Base-by-base conservation (phyloP, 2,888 invertebrate genomes). In the Pseudanteris insignis region DNA sequence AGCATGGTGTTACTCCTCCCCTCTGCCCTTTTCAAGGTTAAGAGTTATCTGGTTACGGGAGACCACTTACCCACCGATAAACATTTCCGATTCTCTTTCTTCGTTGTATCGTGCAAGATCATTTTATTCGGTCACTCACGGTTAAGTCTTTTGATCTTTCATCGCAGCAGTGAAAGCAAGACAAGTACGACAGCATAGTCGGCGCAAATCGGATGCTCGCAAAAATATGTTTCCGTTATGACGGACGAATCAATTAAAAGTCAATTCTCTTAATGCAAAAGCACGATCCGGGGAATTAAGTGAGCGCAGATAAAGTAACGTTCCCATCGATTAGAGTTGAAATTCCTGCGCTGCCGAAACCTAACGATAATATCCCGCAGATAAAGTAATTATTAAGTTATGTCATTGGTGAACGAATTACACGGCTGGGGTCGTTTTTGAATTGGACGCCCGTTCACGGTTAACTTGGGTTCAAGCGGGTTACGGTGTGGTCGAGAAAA, bases 181-280 rank as follows among this genome's bases (percentile, higher is more conserved):
- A n/a, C n/a, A n/a, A n/a, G n/a, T n/a, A n/a, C n/a, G n/a, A n/a
- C n/a, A n/a, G n/a, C n/a, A n/a, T n/a, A n/a, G n/a, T n/a, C n/a
- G n/a, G n/a, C n/a, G n/a, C n/a, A n/a, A n/a, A n/a, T n/a, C n/a
- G n/a, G n/a, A n/a, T n/a, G n/a, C n/a, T n/a, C n/a, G n/a, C n/a
- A n/a, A 44, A 46, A 46, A 38, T 38, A 33, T 50, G 32, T 18
- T 40, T 40, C 33, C 40, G 40, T 51, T 51, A 51, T 41, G 32
- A 41, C 26, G 34, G 13, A 51, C 28, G 50, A 51, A 51, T 51
- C 50, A 51, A 51, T 51, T 51, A 51, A 51, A 51, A 21, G 2
- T 12, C 29, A 33, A 41, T 51, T 34, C 18, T 32, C 14, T 40
- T 11, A 48, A 48, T 29, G 33, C 40, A 12, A 36, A 28, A 36